Evolutionary conservation across 2,797 vertebrate species (phyloP), one percentile per base, ranked within the genome.

Genomic region (Carapus acus): DNA sequence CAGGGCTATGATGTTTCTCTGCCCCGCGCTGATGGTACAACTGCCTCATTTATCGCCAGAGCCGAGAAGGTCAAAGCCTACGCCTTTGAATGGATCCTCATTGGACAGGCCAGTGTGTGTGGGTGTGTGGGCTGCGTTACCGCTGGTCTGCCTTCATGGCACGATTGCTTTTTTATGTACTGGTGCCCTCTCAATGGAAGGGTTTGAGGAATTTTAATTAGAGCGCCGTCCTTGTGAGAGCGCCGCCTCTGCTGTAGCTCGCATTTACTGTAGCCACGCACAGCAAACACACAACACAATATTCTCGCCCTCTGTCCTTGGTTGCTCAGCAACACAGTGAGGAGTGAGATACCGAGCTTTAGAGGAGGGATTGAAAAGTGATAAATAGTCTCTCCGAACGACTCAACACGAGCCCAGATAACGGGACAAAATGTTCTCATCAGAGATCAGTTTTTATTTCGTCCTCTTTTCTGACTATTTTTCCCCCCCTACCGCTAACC

Each of bases 241-340:
- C 62, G 43, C 41, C 65, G 46, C 46, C 62, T 54, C 72, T 34
- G 23, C 48, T 66, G 16, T 21, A 43, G 49, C 52, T 29, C 61
- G 42, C 0, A 8, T 37, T 22, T 45, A 76, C 49, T 73, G 24
- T 51, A 19, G 15, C 9, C 43, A 24, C 38, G 33, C 52, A 7
- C 2, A 34, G n/a, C 69, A 45, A 19, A 16, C 18, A 23, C 21
- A 17, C 22, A 49, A 40, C 43, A 51, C 46, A 43, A 58, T 39
- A 36, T 54, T 60, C 39, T 58, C 45, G 72, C 62, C 69, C 72
- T 79, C 73, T 77, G 81, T 81, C 84, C 83, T 88, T 86, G 82
- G 90, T 92, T 93, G 89, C 90, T 85, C 77, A 85, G 90, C 76
- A 83, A 91, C 89, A 61, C 67, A 64, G 68, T 39, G 17, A 73